These are phyloP conservation scores for Chymomyza fuscimana DNA, from an alignment of 2,888 invertebrate genomes.

Conservation along the genomic window DNA sequence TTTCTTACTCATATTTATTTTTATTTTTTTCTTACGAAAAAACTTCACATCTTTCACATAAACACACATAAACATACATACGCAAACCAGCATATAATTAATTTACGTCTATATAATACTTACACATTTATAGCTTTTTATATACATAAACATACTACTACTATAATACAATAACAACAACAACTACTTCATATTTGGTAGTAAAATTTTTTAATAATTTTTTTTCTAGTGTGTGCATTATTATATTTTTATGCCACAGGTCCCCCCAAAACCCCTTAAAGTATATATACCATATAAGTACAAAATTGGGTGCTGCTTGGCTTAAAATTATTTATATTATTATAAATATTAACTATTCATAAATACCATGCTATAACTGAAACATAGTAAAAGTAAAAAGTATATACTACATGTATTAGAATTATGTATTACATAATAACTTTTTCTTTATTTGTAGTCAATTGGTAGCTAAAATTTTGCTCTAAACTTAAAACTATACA, in stretches of 20 bases:
- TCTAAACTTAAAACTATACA: neutral
- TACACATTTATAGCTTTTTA: neutral
- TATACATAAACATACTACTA: slow-evolving; percentile 18
- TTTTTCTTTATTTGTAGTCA: neutral
- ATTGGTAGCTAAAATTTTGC: neutral
- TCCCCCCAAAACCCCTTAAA: neutral
- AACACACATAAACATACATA: slow-evolving; percentile 8
- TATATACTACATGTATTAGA: neutral
- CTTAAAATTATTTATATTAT: neutral
- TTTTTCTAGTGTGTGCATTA: neutral
- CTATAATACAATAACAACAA: neutral
- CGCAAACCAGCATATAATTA: neutral
- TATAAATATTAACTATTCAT: neutral
- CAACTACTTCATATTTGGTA: neutral
- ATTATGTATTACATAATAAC: neutral
- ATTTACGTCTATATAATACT: neutral
- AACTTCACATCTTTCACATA: slow-evolving; percentile 19
- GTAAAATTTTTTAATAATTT: neutral
- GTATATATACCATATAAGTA: neutral
- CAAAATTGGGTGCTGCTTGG: neutral
- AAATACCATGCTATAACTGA: neutral
- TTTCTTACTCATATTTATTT: neutral
- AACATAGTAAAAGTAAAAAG: neutral
- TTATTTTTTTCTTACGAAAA: slow-evolving; percentile 13
- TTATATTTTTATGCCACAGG: neutral